These are phyloP conservation scores for Turdus rufiventris DNA, from an alignment of 2,113 vertebrate species.

Conservation along the genomic window DNA sequence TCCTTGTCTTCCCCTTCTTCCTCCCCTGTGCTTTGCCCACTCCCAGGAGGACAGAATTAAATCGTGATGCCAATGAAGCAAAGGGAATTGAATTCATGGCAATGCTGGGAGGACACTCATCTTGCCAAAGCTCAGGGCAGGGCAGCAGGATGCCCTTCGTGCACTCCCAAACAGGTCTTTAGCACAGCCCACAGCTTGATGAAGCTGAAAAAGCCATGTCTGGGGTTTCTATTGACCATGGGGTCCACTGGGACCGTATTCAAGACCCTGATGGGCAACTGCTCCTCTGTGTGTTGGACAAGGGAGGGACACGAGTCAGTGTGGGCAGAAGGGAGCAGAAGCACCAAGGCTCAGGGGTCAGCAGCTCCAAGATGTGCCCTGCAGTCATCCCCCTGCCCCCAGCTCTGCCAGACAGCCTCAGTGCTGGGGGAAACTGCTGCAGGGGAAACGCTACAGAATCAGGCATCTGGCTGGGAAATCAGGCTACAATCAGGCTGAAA, in stretches of 20 bases:
- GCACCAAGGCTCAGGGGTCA: accelerated
- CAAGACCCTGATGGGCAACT: background rate
- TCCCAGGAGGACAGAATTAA: background rate
- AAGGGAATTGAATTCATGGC: background rate
- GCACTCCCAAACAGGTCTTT: background rate
- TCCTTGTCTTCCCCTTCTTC: background rate
- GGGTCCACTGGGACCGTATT: background rate
- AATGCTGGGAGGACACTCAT: background rate
- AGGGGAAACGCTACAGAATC: background rate
- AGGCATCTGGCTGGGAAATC: background rate
- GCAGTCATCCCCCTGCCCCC: background rate
- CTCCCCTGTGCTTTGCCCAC: background rate
- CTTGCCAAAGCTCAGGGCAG: background rate
- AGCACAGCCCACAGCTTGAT: background rate
- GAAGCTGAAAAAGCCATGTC: background rate
- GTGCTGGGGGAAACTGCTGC: too few relatives aligned
- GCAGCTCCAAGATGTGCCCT: background rate
- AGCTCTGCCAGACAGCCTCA: too few relatives aligned
- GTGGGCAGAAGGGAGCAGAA: background rate
- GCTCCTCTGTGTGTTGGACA: background rate
- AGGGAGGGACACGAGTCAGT: accelerated
- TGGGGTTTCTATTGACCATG: background rate
- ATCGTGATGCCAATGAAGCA: background rate
- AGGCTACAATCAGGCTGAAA: background rate
- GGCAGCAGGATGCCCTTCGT: background rate